A percentile compares a stretch with the other conserved stretches of the same genome.
phyloP scores from a whole-genome alignment of 2,113 vertebrate genomes.

The Caloenas nicobarica region DNA sequence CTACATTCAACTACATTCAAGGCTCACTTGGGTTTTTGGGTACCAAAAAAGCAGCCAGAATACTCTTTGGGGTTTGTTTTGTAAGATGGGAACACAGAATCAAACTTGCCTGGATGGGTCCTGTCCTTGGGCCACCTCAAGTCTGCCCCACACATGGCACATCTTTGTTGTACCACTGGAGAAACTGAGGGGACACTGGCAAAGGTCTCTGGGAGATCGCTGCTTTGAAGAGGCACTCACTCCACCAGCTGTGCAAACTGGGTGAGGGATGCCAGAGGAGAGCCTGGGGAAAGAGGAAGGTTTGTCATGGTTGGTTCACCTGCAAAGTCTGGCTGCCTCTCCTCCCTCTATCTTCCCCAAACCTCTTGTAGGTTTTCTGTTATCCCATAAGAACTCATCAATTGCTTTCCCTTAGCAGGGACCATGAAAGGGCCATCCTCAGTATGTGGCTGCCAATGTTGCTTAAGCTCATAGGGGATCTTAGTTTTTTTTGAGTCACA shows the following conservation, averaged over 20 bases:
- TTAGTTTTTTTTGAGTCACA: background rate
- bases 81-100: background rate
- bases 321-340: background rate
- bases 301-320: background rate
- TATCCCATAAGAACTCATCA: background rate
- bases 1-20: fast-evolving
- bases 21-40: background rate
- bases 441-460: background rate
- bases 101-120: background rate
- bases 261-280: background rate
- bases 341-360: background rate
- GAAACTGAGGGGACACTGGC: background rate
- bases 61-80: background rate
- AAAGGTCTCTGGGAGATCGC: background rate
- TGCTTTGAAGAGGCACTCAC: background rate
- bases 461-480: background rate
- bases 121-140: background rate
- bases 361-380: background rate
- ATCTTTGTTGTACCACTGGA: background rate
- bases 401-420: background rate
- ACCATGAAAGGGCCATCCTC: fast-evolving
- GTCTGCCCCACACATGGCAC: background rate
- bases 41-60: background rate
- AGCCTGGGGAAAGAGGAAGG: fast-evolving
- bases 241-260: background rate